A percentile compares a stretch with the other conserved stretches of the same genome.
phyloP scores from a whole-genome alignment of 2,113 vertebrate genomes.

The Mystacornis crossleyi region DNA sequence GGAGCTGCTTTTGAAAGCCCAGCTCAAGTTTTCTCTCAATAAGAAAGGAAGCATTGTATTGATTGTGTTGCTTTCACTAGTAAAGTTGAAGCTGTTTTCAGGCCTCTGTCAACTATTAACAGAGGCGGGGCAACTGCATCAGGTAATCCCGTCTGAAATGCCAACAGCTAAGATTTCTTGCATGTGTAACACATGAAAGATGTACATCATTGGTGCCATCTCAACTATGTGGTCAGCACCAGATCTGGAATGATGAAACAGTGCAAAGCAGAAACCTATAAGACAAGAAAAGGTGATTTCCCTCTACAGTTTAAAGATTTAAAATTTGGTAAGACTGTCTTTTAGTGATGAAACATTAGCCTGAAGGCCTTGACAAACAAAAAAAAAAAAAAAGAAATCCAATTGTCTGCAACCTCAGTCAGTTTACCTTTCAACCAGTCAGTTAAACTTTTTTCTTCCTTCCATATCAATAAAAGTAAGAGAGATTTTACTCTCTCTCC shows the following conservation, averaged over 20 bases:
- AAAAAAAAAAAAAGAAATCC: no score
- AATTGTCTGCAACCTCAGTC: background rate
- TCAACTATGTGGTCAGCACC: background rate
- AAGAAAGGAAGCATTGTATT: background rate
- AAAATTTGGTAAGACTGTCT: background rate
- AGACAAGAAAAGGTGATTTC: accelerated
- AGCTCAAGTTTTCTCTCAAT: background rate
- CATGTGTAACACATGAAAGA: background rate
- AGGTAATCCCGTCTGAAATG: background rate
- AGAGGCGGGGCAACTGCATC: background rate
- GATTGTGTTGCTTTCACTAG: background rate
- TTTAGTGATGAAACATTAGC: background rate
- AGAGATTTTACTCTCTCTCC: background rate
- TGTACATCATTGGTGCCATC: background rate
- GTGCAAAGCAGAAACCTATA: background rate
- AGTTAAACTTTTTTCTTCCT: background rate
- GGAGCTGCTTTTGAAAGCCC: background rate
- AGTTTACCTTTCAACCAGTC: background rate
- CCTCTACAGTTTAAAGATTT: background rate
- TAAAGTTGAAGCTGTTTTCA: background rate
- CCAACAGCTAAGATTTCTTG: background rate
- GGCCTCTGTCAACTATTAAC: background rate
- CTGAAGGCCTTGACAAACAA: background rate
- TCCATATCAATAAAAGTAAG: background rate
- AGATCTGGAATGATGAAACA: background rate